Evolutionary conservation across 2,797 vertebrate genomes (phyloP).

Genomic region (Euphonia xanthogaster): DNA sequence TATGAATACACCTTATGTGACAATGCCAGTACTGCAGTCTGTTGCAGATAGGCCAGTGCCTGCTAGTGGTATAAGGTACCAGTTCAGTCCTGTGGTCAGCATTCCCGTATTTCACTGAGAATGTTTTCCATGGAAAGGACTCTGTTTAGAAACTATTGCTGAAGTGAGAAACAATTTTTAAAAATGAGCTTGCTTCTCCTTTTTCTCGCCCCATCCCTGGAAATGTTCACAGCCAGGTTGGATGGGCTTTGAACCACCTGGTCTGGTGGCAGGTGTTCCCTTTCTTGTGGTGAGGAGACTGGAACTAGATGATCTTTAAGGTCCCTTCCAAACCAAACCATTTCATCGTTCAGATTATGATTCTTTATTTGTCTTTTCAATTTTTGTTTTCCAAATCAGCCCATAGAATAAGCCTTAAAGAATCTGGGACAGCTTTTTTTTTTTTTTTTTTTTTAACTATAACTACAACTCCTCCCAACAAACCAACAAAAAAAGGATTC

Average conservation of each 20-base stretch:
- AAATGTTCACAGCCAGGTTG: neutral
- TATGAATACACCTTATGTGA: rapidly evolving
- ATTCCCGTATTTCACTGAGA: neutral
- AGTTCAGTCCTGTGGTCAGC: no score
- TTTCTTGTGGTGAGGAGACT: neutral
- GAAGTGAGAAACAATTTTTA: neutral
- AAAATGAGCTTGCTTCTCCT: neutral
- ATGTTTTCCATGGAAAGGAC: neutral
- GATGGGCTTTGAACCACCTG: neutral
- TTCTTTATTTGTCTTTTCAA: neutral
- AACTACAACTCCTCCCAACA: no score
- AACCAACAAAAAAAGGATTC: neutral
- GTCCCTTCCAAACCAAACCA: neutral
- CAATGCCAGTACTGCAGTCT: neutral
- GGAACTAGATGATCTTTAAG: neutral
- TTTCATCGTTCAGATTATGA: neutral
- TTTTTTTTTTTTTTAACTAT: neutral
- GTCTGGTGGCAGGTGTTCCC: no score
- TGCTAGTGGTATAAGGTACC: neutral
- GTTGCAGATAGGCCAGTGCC: neutral
- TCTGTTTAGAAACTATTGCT: neutral
- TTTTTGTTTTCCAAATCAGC: neutral
- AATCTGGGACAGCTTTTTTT: neutral
- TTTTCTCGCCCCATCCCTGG: neutral
- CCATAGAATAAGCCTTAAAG: neutral